Base-by-base conservation (phyloP, 2,888 invertebrate species). In the Lochmaea crataegi region DNA sequence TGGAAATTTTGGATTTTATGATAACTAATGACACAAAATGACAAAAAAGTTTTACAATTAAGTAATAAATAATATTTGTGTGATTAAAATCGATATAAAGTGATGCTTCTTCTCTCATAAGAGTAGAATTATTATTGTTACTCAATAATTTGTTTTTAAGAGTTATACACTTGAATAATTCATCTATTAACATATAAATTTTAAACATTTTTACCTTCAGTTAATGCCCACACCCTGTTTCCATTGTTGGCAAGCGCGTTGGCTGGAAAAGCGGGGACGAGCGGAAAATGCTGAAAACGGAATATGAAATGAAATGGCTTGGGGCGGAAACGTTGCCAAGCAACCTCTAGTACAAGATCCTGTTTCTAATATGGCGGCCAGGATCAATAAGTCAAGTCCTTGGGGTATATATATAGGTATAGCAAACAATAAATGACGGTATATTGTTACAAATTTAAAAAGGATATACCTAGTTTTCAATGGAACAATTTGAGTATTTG, bases 321-420 rank as follows among this genome's bases (percentile, higher is more conserved):
- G 80, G 83, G 84, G 84, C 82, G 82, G 83, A 82, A 81, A 81
- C 78, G 85, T 85, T 85, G 85, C 85, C 77, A 80, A 81, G 84
- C 84, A 83, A 85, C 85, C 77, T 74, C 79, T 78, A 78, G 77
- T 80, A 78, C 81, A 80, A 81, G 81, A 82, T 82, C 81, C 82
- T 80, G 80, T 73, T 68, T 75, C 82, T 79, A 83, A 81, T 78
- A 84, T 84, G 84, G 85, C 85, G 80, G 84, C 84, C 84, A 80
- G 83, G 85, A 85, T 85, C 85, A 85, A 85, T 85, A 85, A 85
- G 85, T 85, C 85, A 85, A 84, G 84, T 85, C 84, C 84, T 84
- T 81, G 81, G 84, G 80, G 85, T 84, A 18, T 63, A 41, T 32
- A 32, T 18, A 63, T 42, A 12, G 61, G 7, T 18, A 63, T 42